These are phyloP conservation scores for Zoroaster sp. DNA, from an alignment of 53 echinoderm and acorn worm genomes.

Conservation along the genomic window DNA sequence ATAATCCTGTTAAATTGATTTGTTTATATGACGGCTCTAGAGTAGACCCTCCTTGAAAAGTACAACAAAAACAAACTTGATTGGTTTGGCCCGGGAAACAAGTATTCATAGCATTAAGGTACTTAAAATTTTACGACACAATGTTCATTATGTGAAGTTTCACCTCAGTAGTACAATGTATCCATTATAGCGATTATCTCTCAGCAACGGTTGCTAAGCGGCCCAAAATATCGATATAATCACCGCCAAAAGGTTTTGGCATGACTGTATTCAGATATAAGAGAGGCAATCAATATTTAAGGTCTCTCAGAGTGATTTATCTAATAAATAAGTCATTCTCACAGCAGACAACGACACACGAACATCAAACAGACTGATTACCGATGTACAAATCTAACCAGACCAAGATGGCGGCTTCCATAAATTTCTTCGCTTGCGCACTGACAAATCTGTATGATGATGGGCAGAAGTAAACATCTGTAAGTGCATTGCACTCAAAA, in stretches of 20 bases:
- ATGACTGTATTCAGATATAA: neutral
- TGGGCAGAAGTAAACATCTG: neutral
- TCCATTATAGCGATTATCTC: neutral
- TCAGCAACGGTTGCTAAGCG: neutral
- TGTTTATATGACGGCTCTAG: too few relatives aligned
- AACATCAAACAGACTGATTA: neutral
- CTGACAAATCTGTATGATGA: neutral
- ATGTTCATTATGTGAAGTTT: too few relatives aligned
- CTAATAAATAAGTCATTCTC: constrained; percentile 1
- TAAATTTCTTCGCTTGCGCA: neutral
- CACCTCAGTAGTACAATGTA: neutral
- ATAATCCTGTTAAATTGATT: too few relatives aligned
- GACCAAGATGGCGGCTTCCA: constrained; percentile 16
- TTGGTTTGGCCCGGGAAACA: too few relatives aligned
- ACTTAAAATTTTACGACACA: too few relatives aligned
- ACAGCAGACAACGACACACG: neutral
- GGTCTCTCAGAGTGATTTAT: neutral
- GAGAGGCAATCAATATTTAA: neutral
- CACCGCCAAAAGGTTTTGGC: neutral
- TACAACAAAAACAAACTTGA: too few relatives aligned
- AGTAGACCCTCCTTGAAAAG: too few relatives aligned
- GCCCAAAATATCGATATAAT: constrained; percentile 2
- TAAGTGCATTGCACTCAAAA: neutral
- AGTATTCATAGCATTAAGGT: too few relatives aligned
- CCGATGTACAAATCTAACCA: neutral